Percentiles rank a stretch among this genome's conserved stretches.
These are phyloP conservation scores for Teleiodes luculella DNA, from an alignment of 2,888 invertebrate genomes.

Conservation along the genomic window DNA sequence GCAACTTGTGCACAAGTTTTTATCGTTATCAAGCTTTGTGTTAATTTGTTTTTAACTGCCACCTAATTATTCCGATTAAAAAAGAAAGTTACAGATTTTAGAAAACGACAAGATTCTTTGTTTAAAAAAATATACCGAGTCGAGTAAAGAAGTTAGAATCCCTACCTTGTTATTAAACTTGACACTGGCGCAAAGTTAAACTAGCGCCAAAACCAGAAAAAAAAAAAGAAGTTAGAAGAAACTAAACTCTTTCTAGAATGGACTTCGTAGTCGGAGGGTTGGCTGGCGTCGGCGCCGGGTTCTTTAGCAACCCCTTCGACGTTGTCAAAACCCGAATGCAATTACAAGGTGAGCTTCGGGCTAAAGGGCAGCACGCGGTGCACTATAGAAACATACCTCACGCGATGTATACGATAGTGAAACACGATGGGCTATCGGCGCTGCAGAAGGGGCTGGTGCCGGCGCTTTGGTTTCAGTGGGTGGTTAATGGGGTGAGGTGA, in stretches of 20 bases:
- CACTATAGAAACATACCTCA: slow-evolving; percentile 88
- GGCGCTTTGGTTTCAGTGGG: slow-evolving; percentile 88
- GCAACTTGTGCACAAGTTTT: too few species aligned
- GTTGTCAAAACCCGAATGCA: slow-evolving; percentile 94
- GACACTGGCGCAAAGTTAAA: too few species aligned
- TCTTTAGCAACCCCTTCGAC: slow-evolving; percentile 93
- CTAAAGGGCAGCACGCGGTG: slow-evolving; percentile 80
- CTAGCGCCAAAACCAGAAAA: too few species aligned
- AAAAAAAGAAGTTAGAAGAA: neutral
- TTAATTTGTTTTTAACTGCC: too few species aligned
- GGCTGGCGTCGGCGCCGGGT: slow-evolving; percentile 86
- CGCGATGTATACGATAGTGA: slow-evolving; percentile 85
- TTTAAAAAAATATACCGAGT: too few species aligned
- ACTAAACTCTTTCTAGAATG: slow-evolving; percentile 59
- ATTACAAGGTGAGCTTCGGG: slow-evolving; percentile 88
- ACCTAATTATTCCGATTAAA: too few species aligned
- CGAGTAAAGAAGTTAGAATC: too few species aligned
- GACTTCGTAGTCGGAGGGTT: slow-evolving; percentile 88
- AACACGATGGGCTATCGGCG: slow-evolving; percentile 86
- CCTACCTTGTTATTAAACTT: too few species aligned
- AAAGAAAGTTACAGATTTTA: too few species aligned
- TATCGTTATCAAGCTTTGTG: too few species aligned
- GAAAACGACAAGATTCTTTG: too few species aligned
- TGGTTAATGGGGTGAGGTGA: slow-evolving; percentile 80
- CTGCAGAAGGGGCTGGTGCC: slow-evolving; percentile 89